These are phyloP conservation scores for Imbricaverruca yamaguchii DNA, from an alignment of 2,888 invertebrate species.

Conservation along the genomic window DNA sequence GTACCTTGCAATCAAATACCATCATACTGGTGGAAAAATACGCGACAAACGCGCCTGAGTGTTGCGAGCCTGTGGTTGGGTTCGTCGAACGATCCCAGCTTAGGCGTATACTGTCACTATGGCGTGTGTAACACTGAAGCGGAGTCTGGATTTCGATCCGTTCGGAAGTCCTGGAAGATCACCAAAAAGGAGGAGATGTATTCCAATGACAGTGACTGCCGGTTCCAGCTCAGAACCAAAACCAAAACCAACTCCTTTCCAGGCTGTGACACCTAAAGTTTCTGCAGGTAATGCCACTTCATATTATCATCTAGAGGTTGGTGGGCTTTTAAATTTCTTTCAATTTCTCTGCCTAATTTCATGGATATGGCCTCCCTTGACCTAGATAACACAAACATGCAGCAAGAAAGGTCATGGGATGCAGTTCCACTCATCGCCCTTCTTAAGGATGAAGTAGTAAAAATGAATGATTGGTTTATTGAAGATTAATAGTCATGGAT, in stretches of 20 bases:
- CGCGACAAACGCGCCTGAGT: neutral
- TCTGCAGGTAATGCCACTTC: neutral
- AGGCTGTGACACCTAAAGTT: neutral
- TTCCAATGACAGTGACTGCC: neutral
- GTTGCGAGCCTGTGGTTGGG: neutral
- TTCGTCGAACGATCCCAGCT: neutral
- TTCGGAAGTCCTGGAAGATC: conserved; percentile 68
- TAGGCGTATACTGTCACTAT: conserved; percentile 48
- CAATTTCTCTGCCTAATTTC: no score
- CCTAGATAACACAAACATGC: no score
- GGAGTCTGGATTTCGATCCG: conserved; percentile 91
- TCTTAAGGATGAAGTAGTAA: no score
- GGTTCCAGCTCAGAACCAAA: neutral
- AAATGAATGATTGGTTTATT: no score
- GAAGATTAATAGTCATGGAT: no score
- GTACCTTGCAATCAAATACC: no score
- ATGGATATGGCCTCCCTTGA: no score
- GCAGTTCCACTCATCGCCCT: no score
- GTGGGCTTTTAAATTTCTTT: no score
- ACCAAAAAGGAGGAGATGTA: conserved; percentile 67
- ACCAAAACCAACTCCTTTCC: neutral
- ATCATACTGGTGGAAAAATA: neutral
- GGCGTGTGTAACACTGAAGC: conserved; percentile 97
- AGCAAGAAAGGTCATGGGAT: no score
- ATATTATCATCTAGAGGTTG: no score